Evolutionary conservation across 2,888 invertebrate species (phyloP).

Genomic region (Orthonychiurus folsomi): DNA sequence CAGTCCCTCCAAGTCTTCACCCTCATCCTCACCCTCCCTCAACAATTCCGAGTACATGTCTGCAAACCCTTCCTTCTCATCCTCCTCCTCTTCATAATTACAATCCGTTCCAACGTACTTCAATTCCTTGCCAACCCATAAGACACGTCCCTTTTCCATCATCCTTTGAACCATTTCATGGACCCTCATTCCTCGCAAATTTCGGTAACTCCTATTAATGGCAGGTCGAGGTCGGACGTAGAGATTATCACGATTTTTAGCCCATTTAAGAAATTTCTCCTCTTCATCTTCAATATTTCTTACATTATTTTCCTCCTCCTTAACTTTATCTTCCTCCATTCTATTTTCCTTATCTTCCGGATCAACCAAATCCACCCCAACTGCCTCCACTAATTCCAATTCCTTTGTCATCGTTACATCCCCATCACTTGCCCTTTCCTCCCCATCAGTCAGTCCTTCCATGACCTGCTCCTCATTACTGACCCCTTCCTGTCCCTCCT

Average conservation of each 20-base stretch:
- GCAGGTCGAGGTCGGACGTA: neutral
- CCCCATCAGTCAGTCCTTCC: too few species aligned
- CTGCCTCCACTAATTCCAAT: neutral
- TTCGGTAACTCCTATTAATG: neutral
- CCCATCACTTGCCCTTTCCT: too few species aligned
- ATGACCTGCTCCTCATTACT: neutral
- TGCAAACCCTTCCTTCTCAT: conserved; percentile 12
- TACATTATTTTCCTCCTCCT: too few species aligned
- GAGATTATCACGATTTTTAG: too few species aligned
- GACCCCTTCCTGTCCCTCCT: neutral
- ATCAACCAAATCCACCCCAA: neutral
- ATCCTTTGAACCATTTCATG: conserved; percentile 27
- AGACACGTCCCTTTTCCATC: conserved; percentile 24
- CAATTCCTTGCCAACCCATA: conserved; percentile 9
- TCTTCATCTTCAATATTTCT: neutral
- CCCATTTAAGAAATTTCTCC: neutral
- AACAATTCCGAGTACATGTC: neutral
- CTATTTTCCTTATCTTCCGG: conserved; percentile 2
- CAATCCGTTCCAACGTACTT: conserved; percentile 8
- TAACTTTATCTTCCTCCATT: neutral
- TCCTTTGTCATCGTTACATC: too few species aligned
- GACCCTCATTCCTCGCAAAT: conserved; percentile 4
- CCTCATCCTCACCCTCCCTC: neutral
- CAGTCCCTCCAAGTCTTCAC: neutral
- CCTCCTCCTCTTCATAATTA: conserved; percentile 7